phyloP scores from a whole-genome alignment of 1,140 invertebrate genomes.

The Paramacrobiotus metropolitanus region DNA sequence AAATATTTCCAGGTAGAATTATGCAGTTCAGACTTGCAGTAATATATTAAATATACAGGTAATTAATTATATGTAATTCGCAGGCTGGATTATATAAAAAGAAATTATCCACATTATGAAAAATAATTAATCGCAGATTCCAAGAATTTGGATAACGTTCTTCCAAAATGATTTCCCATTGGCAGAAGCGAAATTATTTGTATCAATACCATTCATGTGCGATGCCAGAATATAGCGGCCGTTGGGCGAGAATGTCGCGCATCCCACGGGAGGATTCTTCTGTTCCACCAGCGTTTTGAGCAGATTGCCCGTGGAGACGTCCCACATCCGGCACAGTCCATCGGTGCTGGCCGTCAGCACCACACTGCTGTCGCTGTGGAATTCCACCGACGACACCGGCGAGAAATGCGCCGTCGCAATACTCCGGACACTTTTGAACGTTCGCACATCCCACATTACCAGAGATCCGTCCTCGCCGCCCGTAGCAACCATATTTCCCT shows the following conservation, averaged over 20 bases:
- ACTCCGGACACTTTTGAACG: constrained; percentile 93
- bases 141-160: constrained; percentile 90
- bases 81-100: too few species aligned
- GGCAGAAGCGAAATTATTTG: constrained; percentile 94
- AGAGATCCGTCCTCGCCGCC: too few species aligned
- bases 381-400: constrained; percentile 88
- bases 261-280: constrained; percentile 92
- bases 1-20: too few species aligned
- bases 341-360: constrained; percentile 98
- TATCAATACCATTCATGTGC: constrained; percentile 94
- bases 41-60: too few species aligned
- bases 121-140: too few species aligned
- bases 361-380: constrained; percentile 89
- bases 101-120: too few species aligned
- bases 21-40: too few species aligned
- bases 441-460: constrained; percentile 89
- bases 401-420: constrained; percentile 96
- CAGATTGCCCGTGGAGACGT: constrained; percentile 94
- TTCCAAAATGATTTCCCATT: constrained; percentile 99
- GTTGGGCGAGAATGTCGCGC: constrained; percentile 99
- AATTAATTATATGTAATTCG: too few species aligned
- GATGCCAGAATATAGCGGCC: constrained; percentile 97
- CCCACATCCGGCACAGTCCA: constrained; percentile 80
- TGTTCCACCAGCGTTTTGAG: constrained; percentile 73
- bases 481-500: background rate